Evolutionary conservation across 1,140 invertebrate genomes (phyloP).

Genomic region (Manduca sexta): DNA sequence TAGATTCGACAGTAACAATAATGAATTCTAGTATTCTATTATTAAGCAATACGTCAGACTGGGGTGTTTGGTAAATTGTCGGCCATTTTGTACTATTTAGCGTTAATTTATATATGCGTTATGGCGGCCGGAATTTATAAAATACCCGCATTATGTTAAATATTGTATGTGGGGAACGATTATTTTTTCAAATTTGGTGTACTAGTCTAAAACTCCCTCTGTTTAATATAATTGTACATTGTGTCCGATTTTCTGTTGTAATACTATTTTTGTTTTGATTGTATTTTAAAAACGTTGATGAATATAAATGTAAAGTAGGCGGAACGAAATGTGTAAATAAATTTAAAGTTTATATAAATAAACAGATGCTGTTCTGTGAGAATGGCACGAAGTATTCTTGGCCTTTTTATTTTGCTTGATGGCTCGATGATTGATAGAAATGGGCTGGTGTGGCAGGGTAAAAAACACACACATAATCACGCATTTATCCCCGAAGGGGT

Average conservation of each 20-base stretch:
- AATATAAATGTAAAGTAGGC: conserved; percentile 68
- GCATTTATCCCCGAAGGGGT: too few species aligned
- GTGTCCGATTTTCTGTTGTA: conserved; percentile 60
- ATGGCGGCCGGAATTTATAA: conserved; percentile 53
- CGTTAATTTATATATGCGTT: conserved; percentile 46
- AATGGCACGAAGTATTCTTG: conserved; percentile 33
- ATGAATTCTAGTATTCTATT: conserved; percentile 66
- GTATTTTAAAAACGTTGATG: conserved; percentile 70
- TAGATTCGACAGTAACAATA: conserved; percentile 43
- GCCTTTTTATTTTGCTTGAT: conserved; percentile 33
- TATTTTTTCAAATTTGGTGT: conserved; percentile 66
- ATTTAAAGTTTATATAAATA: conserved; percentile 74
- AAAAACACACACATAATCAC: too few species aligned
- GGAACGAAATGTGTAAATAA: conserved; percentile 70
- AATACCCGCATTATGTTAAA: conserved; percentile 33
- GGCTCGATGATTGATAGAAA: too few species aligned
- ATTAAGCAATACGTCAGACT: conserved; percentile 67
- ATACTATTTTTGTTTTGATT: conserved; percentile 65
- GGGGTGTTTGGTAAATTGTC: conserved; percentile 60
- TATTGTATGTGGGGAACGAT: conserved; percentile 25
- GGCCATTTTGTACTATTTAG: conserved; percentile 39
- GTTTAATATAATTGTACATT: conserved; percentile 50
- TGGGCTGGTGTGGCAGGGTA: too few species aligned
- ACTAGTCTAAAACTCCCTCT: conserved; percentile 59
- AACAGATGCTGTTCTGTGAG: conserved; percentile 64